Evolutionary conservation across 2,888 invertebrate genomes (phyloP).

Genomic region (Netelia fuscicornis): DNA sequence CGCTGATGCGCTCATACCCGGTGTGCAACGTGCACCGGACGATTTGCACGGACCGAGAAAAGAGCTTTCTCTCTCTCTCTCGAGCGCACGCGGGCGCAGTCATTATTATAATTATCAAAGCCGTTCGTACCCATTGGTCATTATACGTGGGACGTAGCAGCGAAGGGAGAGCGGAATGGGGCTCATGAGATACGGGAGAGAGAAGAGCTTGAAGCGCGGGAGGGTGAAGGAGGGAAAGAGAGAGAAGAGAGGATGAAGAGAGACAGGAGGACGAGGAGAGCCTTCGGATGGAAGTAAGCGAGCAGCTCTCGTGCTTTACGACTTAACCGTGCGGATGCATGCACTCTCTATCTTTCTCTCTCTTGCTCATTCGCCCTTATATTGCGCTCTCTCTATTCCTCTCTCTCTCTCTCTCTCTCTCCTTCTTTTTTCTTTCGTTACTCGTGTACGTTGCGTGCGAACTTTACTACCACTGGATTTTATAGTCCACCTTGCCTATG

Average conservation of each 20-base stretch:
- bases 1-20: neutral
- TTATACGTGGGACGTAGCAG: constrained; percentile 67
- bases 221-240: constrained; percentile 9
- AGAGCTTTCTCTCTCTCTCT: constrained; percentile 2
- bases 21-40: constrained; percentile 34
- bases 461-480: constrained; percentile 67
- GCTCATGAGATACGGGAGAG: neutral
- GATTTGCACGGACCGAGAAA: constrained; percentile 50
- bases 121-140: constrained; percentile 74
- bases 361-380: neutral
- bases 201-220: neutral
- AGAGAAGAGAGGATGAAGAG: constrained; percentile 39
- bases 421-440: constrained; percentile 19
- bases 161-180: constrained; percentile 19
- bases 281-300: constrained; percentile 43
- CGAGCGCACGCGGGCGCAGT: constrained; percentile 59
- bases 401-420: neutral
- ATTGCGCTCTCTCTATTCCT: constrained; percentile 43
- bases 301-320: constrained; percentile 69
- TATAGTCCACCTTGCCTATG: constrained; percentile 67
- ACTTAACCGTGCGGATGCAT: constrained; percentile 61
- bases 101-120: constrained; percentile 82
- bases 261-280: constrained; percentile 31
- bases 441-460: constrained; percentile 67
- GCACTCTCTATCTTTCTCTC: constrained; percentile 45